Conservation (phyloP, 92 coral and sea anemone genomes). For the Metridium senile region DNA sequence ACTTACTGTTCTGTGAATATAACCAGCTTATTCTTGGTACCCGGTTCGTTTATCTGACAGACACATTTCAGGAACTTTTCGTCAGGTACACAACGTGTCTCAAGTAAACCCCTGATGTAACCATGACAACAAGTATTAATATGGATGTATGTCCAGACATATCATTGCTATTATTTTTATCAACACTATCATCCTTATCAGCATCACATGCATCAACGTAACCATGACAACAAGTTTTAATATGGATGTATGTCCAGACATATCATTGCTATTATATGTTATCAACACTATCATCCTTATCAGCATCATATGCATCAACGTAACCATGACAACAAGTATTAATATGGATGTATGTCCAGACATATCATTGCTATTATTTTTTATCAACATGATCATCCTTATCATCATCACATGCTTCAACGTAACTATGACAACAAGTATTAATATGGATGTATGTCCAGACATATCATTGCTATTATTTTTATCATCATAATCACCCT, state of each 20-base stretch:
- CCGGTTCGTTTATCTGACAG: conserved; percentile 65
- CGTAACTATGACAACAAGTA: neutral
- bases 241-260: too few species aligned
- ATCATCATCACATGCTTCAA: neutral
- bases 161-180: neutral
- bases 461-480: too few species aligned
- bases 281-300: neutral
- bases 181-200: neutral
- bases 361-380: too few species aligned
- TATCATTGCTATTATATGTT: neutral
- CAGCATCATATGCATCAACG: neutral
- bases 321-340: neutral
- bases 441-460: too few species aligned
- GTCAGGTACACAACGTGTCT: conserved; percentile 76
- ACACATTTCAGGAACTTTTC: conserved; percentile 75
- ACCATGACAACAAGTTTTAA: neutral
- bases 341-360: too few species aligned
- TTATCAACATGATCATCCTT: too few species aligned
- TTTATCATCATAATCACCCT: too few species aligned
- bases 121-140: neutral
- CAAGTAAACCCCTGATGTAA: conserved; percentile 60
- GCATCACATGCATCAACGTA: neutral
- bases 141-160: too few species aligned
- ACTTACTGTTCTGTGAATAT: conserved; percentile 91
- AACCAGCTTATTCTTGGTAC: conserved; percentile 73